A percentile compares a stretch with the other conserved stretches of the same genome.
phyloP scores from a whole-genome alignment of 2,888 invertebrate species.

The Gandaritis pyraliata region DNA sequence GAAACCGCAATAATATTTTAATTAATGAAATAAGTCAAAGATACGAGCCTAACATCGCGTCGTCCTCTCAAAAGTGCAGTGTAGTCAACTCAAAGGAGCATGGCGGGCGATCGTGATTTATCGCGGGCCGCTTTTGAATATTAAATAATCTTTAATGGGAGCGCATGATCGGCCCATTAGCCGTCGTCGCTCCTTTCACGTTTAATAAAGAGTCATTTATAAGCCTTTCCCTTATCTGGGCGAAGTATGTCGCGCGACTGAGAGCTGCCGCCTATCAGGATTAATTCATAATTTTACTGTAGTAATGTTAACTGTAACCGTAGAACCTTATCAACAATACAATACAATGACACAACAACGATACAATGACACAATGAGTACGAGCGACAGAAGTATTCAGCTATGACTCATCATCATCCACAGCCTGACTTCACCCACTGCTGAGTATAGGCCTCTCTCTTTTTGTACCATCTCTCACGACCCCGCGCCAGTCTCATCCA shows the following conservation, averaged over 20 bases:
- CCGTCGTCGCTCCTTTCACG: constrained; percentile 83
- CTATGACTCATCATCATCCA: no score
- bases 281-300: constrained; percentile 80
- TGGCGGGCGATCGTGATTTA: constrained; percentile 82
- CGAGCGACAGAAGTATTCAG: no score
- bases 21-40: constrained; percentile 56
- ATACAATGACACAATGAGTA: no score
- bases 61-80: constrained; percentile 74
- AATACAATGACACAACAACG: no score
- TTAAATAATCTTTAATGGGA: constrained; percentile 85
- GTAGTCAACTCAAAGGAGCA: constrained; percentile 77
- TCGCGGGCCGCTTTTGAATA: constrained; percentile 82
- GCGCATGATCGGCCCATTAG: constrained; percentile 85
- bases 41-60: constrained; percentile 59
- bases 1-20: constrained; percentile 16
- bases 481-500: no score
- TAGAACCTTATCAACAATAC: no score
- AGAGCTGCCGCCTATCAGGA: constrained; percentile 82
- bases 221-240: constrained; percentile 83
- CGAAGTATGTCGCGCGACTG: constrained; percentile 80
- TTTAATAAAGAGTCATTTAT: constrained; percentile 85
- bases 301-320: no score
- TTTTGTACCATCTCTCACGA: no score
- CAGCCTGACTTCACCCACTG: no score
- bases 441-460: no score